Evolutionary conservation across 2,888 invertebrate genomes (phyloP).

Genomic region (Seira sanloemensis): DNA sequence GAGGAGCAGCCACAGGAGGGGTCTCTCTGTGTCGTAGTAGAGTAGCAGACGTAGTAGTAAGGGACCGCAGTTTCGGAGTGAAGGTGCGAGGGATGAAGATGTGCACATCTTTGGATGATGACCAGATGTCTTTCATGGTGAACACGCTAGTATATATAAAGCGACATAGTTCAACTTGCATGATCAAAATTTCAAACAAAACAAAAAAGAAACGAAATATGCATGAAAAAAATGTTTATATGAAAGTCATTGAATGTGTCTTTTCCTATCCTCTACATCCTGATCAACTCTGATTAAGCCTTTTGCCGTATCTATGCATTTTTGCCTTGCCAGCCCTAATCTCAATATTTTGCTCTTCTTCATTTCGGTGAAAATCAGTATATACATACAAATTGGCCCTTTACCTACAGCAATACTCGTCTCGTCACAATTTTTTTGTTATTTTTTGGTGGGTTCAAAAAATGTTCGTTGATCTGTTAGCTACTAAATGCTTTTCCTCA

Average conservation of each 20-base stretch:
- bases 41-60: slow-evolving; percentile 38
- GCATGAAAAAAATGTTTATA: neutral
- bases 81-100: slow-evolving; percentile 55
- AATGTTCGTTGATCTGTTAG: too few species aligned
- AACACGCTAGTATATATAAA: slow-evolving; percentile 58
- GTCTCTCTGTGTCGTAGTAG: slow-evolving; percentile 40
- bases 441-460: too few species aligned
- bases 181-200: slow-evolving; percentile 33
- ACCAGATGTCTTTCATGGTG: slow-evolving; percentile 55
- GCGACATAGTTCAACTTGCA: slow-evolving; percentile 48
- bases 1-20: slow-evolving; percentile 52
- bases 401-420: too few species aligned
- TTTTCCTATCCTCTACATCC: neutral
- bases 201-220: neutral
- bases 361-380: too few species aligned
- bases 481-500: too few species aligned
- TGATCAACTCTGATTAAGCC: neutral
- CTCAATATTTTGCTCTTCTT: neutral
- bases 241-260: too few species aligned
- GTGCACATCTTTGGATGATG: slow-evolving; percentile 50
- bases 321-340: neutral
- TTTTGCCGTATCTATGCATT: neutral
- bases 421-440: too few species aligned
- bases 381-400: too few species aligned
- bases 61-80: slow-evolving; percentile 53